Conservation (phyloP, 1,140 invertebrate genomes). For the Dysdera silvatica region DNA sequence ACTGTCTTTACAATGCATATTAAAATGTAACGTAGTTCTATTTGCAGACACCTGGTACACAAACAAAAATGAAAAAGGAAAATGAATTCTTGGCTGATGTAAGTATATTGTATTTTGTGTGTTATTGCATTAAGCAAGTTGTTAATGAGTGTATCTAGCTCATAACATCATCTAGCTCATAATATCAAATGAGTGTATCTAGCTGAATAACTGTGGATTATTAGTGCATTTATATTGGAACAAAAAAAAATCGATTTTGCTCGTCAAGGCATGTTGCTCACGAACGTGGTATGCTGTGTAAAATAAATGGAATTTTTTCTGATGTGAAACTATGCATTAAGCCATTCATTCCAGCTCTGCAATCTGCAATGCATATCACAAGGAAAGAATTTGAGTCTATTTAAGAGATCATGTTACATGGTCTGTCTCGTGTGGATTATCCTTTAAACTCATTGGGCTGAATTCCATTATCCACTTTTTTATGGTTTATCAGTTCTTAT, state of each 20-base stretch:
- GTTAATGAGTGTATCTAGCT: background rate
- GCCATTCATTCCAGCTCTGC: too few relatives aligned
- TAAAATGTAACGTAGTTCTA: too few relatives aligned
- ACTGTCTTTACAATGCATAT: too few relatives aligned
- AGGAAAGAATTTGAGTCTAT: too few relatives aligned
- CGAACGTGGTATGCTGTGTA: background rate
- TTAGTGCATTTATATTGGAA: background rate
- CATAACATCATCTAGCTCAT: background rate
- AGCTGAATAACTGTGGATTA: too few relatives aligned
- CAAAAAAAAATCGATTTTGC: background rate
- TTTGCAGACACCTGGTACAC: conserved; percentile 11
- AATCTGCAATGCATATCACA: too few relatives aligned
- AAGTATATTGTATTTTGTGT: background rate
- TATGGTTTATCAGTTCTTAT: too few relatives aligned
- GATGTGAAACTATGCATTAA: background rate
- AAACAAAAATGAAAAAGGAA: conserved; percentile 27
- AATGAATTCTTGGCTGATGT: conserved; percentile 24
- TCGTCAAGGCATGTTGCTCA: background rate
- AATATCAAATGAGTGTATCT: background rate
- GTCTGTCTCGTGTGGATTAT: too few relatives aligned
- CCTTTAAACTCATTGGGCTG: too few relatives aligned
- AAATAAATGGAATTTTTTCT: background rate
- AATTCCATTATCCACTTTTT: too few relatives aligned
- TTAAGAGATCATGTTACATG: too few relatives aligned
- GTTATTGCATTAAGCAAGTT: background rate